Conservation (phyloP, 2,888 invertebrate genomes). For the Chrysina gloriosa region DNA sequence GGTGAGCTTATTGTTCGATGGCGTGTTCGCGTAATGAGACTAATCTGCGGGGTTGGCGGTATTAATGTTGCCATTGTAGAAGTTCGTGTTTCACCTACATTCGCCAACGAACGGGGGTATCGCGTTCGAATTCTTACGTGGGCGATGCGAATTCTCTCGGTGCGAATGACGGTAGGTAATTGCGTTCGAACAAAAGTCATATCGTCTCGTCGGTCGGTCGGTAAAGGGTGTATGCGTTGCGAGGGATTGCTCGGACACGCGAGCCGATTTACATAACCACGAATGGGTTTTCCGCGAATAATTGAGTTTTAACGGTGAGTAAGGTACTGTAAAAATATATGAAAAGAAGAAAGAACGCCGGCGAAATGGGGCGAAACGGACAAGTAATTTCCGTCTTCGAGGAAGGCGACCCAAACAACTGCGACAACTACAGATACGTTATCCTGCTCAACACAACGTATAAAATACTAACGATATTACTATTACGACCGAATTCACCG, state of each 20-base stretch:
- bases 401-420: too few species aligned
- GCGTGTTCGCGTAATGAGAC: slow-evolving; percentile 27
- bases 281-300: too few species aligned
- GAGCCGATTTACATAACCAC: neutral
- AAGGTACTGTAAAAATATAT: too few species aligned
- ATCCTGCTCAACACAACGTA: too few species aligned
- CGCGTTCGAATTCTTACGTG: neutral
- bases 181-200: neutral
- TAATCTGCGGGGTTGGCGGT: slow-evolving; percentile 2
- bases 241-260: neutral
- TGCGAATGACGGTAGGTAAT: neutral
- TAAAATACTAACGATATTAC: too few species aligned
- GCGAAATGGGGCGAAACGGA: too few species aligned
- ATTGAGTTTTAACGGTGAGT: too few species aligned
- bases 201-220: too few species aligned
- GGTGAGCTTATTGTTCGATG: slow-evolving; percentile 7
- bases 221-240: neutral
- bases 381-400: too few species aligned
- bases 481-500: too few species aligned
- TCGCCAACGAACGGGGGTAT: neutral
- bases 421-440: too few species aligned
- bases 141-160: neutral
- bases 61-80: slow-evolving; percentile 12
- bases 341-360: too few species aligned
- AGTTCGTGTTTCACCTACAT: neutral